These are phyloP conservation scores for Acrocyrtus sp. DNA, from an alignment of 2,888 invertebrate genomes.

Conservation along the genomic window DNA sequence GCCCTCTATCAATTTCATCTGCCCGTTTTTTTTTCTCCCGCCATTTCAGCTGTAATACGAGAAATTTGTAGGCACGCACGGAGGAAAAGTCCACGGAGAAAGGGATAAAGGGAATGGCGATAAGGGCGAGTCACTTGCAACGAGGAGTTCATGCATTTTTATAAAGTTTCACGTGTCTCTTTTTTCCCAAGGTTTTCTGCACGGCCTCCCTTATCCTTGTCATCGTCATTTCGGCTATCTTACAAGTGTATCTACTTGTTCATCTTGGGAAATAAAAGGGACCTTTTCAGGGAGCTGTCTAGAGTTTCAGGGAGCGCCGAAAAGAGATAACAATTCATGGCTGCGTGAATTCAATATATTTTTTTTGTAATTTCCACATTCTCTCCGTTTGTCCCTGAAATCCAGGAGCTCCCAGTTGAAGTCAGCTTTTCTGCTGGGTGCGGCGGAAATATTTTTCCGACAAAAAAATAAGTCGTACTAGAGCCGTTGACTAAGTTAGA, in stretches of 20 bases:
- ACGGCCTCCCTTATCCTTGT: background rate
- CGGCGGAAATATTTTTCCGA: background rate
- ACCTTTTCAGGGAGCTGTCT: background rate
- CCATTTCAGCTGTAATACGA: background rate
- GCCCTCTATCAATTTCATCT: no score
- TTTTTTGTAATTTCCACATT: background rate
- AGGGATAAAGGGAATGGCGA: no score
- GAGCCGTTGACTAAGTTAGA: background rate
- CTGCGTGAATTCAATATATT: conserved; percentile 14
- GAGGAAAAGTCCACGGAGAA: no score
- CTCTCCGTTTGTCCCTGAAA: no score
- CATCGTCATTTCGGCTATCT: no score
- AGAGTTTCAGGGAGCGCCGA: background rate
- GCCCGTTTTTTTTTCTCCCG: no score
- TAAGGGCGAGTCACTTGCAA: no score
- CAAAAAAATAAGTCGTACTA: background rate
- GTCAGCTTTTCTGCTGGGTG: no score
- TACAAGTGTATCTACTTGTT: no score
- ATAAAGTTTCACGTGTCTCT: background rate
- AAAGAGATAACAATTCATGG: conserved; percentile 9
- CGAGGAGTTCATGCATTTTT: background rate
- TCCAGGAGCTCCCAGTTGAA: no score
- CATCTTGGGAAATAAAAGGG: no score
- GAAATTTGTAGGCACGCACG: no score
- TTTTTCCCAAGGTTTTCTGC: background rate